Evolutionary conservation across 2,113 vertebrate species (phyloP), one percentile per base, ranked within the genome.

Genomic region (Sprattus sprattus): DNA sequence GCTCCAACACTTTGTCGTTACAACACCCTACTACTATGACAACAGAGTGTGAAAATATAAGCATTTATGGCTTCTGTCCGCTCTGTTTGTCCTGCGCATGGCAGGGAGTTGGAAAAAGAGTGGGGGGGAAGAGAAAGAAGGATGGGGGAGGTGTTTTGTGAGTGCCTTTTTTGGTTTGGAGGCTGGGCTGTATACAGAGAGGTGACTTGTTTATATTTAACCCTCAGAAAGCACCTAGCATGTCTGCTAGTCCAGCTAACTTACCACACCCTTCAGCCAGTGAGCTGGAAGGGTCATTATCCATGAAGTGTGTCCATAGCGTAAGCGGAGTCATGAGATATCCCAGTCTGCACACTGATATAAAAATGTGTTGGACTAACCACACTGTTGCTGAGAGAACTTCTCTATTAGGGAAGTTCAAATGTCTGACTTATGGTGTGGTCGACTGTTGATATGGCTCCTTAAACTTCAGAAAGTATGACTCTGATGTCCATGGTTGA

Each of bases 181-280:
- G 25, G 25, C 71, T 39, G 71, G 71, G 28, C 71, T 78, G 71
- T 78, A 78, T 78, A 78, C 71, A 78, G 20, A 78, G 15, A 78
- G 71, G 44, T 78, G 39, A 15, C 71, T 78, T 78, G 71, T 78
- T 78, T 78, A 78, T 78, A 78, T 78, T 78, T 78, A 78, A 78
- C 71, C 71, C 71, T 11, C 13, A 78, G 71, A 11, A 78, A 16
- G 71, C 28, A 78, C 32, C 71, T 78, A 78, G 71, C 71, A 15
- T 16, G 71, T 78, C 71, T 11, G 71, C 71, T 78, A 44, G 64
- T 32, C 64, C 9, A 25, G 28, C 71, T 78, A 22, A 60, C 32
- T 13, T 11, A 10, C 32, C 71, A 5, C 71, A 39, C 71, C 71
- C 32, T 39, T 78, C 71, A 78, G 3, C 39, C 71, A 44, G 28